Percentiles rank a stretch among this genome's conserved stretches.
Conservation (phyloP, 1,140 invertebrate species). For the Bombus polaris region DNA sequence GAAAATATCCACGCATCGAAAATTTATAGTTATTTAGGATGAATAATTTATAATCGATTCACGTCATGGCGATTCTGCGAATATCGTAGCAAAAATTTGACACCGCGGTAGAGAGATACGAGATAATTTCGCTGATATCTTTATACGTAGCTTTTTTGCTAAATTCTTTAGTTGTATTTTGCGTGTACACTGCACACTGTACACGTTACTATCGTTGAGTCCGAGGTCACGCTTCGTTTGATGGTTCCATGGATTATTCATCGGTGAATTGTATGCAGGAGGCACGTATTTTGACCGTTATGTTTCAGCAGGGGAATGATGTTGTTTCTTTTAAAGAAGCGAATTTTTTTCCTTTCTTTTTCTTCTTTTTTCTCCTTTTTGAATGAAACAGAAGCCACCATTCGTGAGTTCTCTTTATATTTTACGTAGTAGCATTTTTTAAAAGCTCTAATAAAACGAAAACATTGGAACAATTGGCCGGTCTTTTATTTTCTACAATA, state of each 20-base stretch:
- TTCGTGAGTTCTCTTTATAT: background rate
- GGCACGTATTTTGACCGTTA: constrained; percentile 20
- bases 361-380: background rate
- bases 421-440: background rate
- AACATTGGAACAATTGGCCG: background rate
- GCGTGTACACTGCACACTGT: background rate
- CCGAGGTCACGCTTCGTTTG: constrained; percentile 15
- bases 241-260: constrained; percentile 20
- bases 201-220: background rate
- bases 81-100: background rate
- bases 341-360: background rate
- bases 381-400: too few species aligned
- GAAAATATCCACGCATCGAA: too few species aligned
- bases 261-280: constrained; percentile 9
- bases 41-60: background rate
- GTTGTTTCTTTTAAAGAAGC: background rate
- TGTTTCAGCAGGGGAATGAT: background rate
- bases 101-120: background rate
- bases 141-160: background rate
- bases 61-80: background rate
- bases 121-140: background rate
- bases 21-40: background rate
- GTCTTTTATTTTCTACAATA: background rate
- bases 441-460: background rate
- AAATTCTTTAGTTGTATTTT: background rate